Percentiles rank a stretch among this genome's conserved stretches.
Conservation (phyloP, 2,888 invertebrate species). For the Minunthozetes semirufus region DNA sequence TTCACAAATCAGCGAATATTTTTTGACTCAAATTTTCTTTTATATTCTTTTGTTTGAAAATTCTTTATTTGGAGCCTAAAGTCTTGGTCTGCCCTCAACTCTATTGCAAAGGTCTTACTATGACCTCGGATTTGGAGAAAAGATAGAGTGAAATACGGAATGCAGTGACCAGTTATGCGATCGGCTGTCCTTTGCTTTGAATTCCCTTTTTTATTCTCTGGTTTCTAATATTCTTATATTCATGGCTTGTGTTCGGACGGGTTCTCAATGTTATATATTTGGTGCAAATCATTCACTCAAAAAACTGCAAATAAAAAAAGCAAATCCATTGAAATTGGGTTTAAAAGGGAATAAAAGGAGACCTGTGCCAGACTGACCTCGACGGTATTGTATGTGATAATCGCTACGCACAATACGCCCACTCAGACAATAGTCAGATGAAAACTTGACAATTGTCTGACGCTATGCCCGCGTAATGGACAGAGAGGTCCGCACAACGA, state of each 20-base stretch:
- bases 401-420: constrained; percentile 24
- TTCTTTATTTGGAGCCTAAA: background rate
- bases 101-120: background rate
- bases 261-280: constrained; percentile 13
- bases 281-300: constrained; percentile 10
- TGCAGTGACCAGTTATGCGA: constrained; percentile 26
- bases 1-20: constrained; percentile 22
- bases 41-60: background rate
- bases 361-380: constrained; percentile 15
- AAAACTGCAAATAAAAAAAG: constrained; percentile 6
- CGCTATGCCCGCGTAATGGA: background rate
- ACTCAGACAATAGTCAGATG: background rate
- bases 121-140: constrained; percentile 1
- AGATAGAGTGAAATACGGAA: constrained; percentile 10
- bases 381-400: constrained; percentile 7
- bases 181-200: background rate
- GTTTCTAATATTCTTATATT: too few species aligned
- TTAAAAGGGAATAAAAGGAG: constrained; percentile 1
- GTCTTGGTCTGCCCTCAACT: background rate
- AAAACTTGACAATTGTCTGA: constrained; percentile 1
- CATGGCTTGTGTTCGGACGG: background rate
- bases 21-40: background rate
- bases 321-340: constrained; percentile 25
- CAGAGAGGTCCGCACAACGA: background rate
- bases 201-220: background rate